Base-by-base conservation (phyloP, 2,888 invertebrate species). In the Apodemia duryi region DNA sequence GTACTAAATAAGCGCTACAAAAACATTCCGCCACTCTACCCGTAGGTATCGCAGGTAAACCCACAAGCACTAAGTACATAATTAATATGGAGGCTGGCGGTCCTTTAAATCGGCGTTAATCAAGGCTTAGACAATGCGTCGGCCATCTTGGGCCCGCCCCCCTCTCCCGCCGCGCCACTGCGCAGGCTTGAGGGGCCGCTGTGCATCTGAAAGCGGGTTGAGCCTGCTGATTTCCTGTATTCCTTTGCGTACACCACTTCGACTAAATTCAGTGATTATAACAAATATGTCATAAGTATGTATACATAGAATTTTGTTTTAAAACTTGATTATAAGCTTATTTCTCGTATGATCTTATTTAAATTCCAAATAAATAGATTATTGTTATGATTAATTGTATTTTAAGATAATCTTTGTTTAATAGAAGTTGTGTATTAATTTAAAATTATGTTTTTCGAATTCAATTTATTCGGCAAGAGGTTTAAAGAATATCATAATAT, bases 81-180 rank as follows among this genome's bases (percentile, higher is more conserved):
- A 90, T 91, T 90, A 91, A 88, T 87, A 89, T 88, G 87, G 88
- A 85, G 83, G 82, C 83, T 71, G 80, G 76, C 82, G 79, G 81
- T 84, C 85, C 86, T 83, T 75, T 82, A 83, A 85, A 85, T 84
- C 84, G 78, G 82, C 86, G 82, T 83, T 89, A 88, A 90, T 88
- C 89, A 88, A 84, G 81, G 81, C 81, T 86, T 84, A 90, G 89
- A 88, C 90, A 89, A 88, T 85, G 80, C 82, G 83, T 81, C 84
- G 80, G 89, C 89, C 89, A 89, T 89, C 81, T 87, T 89, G 88
- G 65, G 41, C 63, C 69, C 76, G 71, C 70, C 73, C 75, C 77
- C 71, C 72, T 73, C 74, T 75, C 74, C 71, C 69, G 63, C 72
- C 71, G 73, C 67, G 67, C 69, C 70, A 69, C 70, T 72, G 70